phyloP scores from a whole-genome alignment of 2,888 invertebrate genomes.

The Philereme vetulata region DNA sequence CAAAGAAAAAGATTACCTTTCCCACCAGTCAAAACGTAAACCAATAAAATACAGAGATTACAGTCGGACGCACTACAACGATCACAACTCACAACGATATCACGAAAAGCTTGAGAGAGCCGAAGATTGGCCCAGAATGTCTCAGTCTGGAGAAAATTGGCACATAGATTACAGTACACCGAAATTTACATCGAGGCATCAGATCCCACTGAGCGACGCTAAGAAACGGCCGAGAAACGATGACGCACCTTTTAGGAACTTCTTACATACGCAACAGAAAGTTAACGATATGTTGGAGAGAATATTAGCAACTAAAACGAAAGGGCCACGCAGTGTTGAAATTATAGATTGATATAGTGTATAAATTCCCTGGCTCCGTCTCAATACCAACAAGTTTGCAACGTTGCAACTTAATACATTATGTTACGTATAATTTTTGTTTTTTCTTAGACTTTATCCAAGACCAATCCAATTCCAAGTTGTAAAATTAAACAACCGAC shows the following conservation, averaged over 20 bases:
- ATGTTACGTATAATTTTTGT: no score
- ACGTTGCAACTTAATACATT: no score
- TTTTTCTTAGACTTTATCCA: no score
- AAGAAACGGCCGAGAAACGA: slow-evolving; percentile 51
- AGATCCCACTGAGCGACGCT: slow-evolving; percentile 51
- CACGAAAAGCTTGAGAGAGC: slow-evolving; percentile 59
- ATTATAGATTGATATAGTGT: slow-evolving; percentile 24
- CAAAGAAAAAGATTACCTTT: slow-evolving; percentile 15
- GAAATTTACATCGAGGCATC: slow-evolving; percentile 54
- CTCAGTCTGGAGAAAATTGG: slow-evolving; percentile 20
- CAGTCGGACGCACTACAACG: slow-evolving; percentile 25
- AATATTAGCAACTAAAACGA: slow-evolving; percentile 57
- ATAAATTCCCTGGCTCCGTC: not conserved
- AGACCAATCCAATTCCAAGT: no score
- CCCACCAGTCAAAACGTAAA: not conserved
- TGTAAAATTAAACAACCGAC: no score
- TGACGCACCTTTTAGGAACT: slow-evolving; percentile 64
- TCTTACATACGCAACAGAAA: slow-evolving; percentile 70
- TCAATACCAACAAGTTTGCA: no score
- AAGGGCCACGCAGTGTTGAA: slow-evolving; percentile 52
- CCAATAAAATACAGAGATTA: slow-evolving; percentile 21
- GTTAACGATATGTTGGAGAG: slow-evolving; percentile 71
- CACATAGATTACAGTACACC: slow-evolving; percentile 30
- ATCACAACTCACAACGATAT: slow-evolving; percentile 44
- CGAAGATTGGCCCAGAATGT: slow-evolving; percentile 21